A percentile compares a stretch with the other conserved stretches of the same genome.
Evolutionary conservation across 1,140 invertebrate species (phyloP).

Genomic region (Camponotus pennsylvanicus): DNA sequence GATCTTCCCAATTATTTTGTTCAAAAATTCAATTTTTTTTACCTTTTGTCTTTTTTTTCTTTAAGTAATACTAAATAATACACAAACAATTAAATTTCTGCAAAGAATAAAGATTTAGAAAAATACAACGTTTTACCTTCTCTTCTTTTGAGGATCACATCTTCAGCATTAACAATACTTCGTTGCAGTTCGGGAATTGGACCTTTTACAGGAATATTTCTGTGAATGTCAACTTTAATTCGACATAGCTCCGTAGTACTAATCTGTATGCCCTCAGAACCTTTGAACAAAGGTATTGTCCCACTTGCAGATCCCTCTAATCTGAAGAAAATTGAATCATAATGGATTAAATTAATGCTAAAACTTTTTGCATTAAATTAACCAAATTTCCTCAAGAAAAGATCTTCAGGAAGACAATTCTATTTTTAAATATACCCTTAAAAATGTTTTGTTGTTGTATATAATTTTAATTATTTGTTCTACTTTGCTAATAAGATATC

Average conservation of each 20-base stretch:
- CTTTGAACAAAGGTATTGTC: slow-evolving; percentile 70
- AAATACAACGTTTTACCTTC: slow-evolving; percentile 70
- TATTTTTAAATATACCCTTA: no score
- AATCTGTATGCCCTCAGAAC: slow-evolving; percentile 68
- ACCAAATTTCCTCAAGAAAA: not conserved
- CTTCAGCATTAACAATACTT: slow-evolving; percentile 73
- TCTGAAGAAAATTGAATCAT: slow-evolving; percentile 55
- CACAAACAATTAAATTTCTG: not conserved
- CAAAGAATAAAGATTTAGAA: slow-evolving; percentile 10
- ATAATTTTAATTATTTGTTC: not conserved
- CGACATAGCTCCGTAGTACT: slow-evolving; percentile 64
- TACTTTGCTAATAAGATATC: not conserved
- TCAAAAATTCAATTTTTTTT: no score
- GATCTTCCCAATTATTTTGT: no score
- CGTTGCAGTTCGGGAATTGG: slow-evolving; percentile 52
- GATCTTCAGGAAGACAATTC: no score
- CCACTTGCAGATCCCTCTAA: slow-evolving; percentile 61
- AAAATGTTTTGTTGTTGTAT: no score
- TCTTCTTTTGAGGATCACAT: slow-evolving; percentile 75
- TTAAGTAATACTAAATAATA: no score
- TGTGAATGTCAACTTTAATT: slow-evolving; percentile 77
- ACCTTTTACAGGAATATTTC: slow-evolving; percentile 65
- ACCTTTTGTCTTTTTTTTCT: not conserved
- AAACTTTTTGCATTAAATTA: not conserved
- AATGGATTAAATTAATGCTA: slow-evolving; percentile 19